These are phyloP conservation scores for Rhabdornis inornatus DNA, from an alignment of 2,113 vertebrate species.

Conservation along the genomic window DNA sequence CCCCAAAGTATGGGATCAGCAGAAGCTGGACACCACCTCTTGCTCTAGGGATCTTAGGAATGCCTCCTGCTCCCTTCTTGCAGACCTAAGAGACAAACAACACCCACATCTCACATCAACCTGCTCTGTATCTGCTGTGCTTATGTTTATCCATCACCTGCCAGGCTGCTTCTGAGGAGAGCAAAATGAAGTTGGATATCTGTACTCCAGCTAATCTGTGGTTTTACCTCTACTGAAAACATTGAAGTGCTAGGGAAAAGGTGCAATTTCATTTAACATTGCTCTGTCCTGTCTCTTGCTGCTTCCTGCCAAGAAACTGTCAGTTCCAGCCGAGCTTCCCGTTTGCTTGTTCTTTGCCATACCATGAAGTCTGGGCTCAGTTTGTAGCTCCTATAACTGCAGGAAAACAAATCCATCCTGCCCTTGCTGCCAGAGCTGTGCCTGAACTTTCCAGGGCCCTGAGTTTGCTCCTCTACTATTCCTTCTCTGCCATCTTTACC, in stretches of 20 bases:
- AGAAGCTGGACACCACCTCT: not conserved
- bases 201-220: not conserved
- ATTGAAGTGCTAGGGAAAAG: constrained; percentile 8
- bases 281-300: constrained; percentile 11
- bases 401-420: constrained; percentile 25
- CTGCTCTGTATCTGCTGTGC: not conserved
- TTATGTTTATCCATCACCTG: not conserved
- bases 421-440: not conserved
- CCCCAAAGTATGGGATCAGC: not conserved
- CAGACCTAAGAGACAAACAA: not conserved
- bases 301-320: constrained; percentile 54
- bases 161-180: not conserved
- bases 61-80: not conserved
- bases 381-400: constrained; percentile 10
- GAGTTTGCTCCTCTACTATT: not conserved
- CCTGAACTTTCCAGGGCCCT: not conserved
- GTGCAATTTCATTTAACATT: not conserved
- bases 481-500: not conserved
- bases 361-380: constrained; percentile 52
- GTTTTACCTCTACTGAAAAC: constrained; percentile 24
- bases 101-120: rapidly evolving
- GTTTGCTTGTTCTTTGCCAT: constrained; percentile 53
- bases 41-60: not conserved
- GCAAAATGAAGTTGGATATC: not conserved
- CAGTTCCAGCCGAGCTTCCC: constrained; percentile 9